Percentiles rank a stretch among this genome's conserved stretches.
Evolutionary conservation across 1,140 invertebrate species (phyloP).

Genomic region (Lordiphosa clarofinis): DNA sequence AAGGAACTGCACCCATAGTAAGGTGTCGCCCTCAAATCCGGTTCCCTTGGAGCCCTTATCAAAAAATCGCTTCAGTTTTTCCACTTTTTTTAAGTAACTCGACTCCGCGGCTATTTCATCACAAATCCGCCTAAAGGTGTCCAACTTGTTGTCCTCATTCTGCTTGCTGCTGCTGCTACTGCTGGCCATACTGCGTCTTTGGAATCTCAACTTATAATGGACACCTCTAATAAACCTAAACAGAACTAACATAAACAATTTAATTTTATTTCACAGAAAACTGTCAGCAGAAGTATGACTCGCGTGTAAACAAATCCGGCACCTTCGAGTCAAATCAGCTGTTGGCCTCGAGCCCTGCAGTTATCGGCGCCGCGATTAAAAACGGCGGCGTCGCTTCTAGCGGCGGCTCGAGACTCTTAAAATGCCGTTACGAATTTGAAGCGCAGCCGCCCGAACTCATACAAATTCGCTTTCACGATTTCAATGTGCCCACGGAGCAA

Average conservation of each 20-base stretch:
- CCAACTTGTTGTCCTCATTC: slow-evolving; percentile 86
- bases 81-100: slow-evolving; percentile 91
- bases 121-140: slow-evolving; percentile 89
- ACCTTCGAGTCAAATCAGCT: slow-evolving; percentile 86
- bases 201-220: not conserved
- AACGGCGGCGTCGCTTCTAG: slow-evolving; percentile 81
- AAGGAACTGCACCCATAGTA: slow-evolving; percentile 91
- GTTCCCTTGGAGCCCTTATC: slow-evolving; percentile 69
- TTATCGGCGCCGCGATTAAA: slow-evolving; percentile 55
- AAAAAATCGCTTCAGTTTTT: slow-evolving; percentile 85
- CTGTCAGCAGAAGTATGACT: slow-evolving; percentile 88
- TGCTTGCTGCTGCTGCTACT: slow-evolving; percentile 28
- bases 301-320: slow-evolving; percentile 90
- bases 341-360: slow-evolving; percentile 51
- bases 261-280: slow-evolving; percentile 31
- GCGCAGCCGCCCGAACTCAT: slow-evolving; percentile 90
- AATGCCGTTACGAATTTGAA: slow-evolving; percentile 91
- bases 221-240: not conserved
- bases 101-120: slow-evolving; percentile 87
- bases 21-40: slow-evolving; percentile 88
- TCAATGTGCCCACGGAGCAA: slow-evolving; percentile 63
- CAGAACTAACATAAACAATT: slow-evolving; percentile 19
- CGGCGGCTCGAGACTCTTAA: slow-evolving; percentile 81
- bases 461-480: slow-evolving; percentile 78
- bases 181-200: slow-evolving; percentile 6